A percentile compares a stretch with the other conserved stretches of the same genome.
phyloP scores from a whole-genome alignment of 2,113 vertebrate genomes.

The Elanus axillaris region DNA sequence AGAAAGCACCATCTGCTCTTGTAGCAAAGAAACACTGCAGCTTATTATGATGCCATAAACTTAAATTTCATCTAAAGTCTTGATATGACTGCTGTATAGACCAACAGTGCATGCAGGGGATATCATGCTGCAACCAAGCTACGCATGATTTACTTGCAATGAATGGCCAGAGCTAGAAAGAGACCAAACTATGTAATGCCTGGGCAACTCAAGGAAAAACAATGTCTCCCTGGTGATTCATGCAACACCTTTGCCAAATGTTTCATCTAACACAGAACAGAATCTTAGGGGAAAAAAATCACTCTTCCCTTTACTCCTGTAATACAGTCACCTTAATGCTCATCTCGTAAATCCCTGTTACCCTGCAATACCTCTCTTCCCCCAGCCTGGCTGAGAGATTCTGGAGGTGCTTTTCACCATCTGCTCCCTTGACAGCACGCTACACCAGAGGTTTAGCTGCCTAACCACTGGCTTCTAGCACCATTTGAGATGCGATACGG shows the following conservation, averaged over 20 bases:
- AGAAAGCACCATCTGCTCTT: neutral
- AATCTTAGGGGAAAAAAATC: neutral
- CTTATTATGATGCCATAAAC: neutral
- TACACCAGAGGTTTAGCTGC: neutral
- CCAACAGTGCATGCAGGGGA: neutral
- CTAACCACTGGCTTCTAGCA: neutral
- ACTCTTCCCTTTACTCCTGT: neutral
- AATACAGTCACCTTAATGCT: neutral
- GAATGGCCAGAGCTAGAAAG: neutral
- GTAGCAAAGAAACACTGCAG: neutral
- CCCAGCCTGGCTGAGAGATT: accelerated
- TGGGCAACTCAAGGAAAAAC: neutral
- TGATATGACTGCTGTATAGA: neutral
- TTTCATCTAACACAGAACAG: neutral
- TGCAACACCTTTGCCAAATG: neutral
- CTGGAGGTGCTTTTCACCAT: neutral
- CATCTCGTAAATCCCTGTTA: neutral
- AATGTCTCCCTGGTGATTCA: neutral
- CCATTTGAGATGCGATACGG: neutral
- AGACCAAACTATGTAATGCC: neutral
- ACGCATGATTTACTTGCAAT: neutral
- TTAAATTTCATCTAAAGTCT: neutral
- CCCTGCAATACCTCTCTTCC: neutral
- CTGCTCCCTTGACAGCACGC: neutral
- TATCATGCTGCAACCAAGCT: neutral